phyloP scores from a whole-genome alignment of 2,888 invertebrate genomes.

The Ormia ochracea region DNA sequence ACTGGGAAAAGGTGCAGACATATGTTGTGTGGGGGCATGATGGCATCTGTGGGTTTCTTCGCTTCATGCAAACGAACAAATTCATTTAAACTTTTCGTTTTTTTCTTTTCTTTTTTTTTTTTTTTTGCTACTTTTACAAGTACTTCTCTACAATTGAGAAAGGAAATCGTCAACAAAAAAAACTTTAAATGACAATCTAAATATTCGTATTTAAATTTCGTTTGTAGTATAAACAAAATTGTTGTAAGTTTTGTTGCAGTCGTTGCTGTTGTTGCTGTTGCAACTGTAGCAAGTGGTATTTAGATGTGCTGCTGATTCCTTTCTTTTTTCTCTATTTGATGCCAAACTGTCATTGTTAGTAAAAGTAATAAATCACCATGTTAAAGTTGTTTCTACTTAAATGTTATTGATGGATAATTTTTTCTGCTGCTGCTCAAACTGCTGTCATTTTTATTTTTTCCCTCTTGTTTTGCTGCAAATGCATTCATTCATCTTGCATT shows the following conservation, averaged over 20 bases:
- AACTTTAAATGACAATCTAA: constrained; percentile 23
- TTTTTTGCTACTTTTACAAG: neutral
- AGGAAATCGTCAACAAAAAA: neutral
- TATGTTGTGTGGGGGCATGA: constrained; percentile 17
- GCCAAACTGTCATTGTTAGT: constrained; percentile 56
- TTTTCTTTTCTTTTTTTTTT: neutral
- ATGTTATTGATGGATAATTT: constrained; percentile 62
- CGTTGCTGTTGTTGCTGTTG: neutral
- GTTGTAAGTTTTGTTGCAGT: neutral
- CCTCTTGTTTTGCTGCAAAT: constrained; percentile 9
- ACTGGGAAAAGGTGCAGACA: neutral
- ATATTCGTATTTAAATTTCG: constrained; percentile 42
- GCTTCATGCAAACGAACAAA: neutral
- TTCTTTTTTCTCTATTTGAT: constrained; percentile 32
- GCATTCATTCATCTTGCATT: constrained; percentile 34
- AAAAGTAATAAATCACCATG: constrained; percentile 57
- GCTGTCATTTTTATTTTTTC: neutral
- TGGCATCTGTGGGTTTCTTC: neutral
- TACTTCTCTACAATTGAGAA: neutral
- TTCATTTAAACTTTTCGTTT: constrained; percentile 2
- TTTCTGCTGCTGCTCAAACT: constrained; percentile 1
- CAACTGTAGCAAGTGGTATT: constrained; percentile 17
- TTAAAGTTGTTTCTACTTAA: constrained; percentile 55
- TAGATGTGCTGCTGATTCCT: constrained; percentile 3
- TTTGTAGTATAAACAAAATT: constrained; percentile 18